phyloP scores from a whole-genome alignment of 1,140 invertebrate genomes.

The Eubasilissa regina region DNA sequence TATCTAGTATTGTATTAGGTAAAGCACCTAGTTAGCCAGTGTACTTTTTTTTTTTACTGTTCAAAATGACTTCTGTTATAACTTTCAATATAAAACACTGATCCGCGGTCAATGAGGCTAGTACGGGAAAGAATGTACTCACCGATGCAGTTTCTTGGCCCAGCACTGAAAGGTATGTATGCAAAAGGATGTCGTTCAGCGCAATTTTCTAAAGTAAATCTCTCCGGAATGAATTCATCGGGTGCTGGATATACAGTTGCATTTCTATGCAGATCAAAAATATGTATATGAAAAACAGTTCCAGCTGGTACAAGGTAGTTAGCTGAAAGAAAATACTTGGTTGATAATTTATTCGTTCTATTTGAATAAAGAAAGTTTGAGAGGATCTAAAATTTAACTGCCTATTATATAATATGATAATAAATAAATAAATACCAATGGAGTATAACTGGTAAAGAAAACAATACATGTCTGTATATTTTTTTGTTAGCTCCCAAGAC shows the following conservation, averaged over 20 bases:
- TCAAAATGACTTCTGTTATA: background rate
- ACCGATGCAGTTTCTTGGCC: slow-evolving; percentile 60
- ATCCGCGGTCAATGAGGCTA: no score
- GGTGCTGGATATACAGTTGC: slow-evolving; percentile 49
- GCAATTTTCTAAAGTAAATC: slow-evolving; percentile 53
- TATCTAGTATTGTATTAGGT: no score
- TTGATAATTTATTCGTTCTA: slow-evolving; percentile 67
- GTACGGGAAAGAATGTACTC: background rate
- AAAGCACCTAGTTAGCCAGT: no score
- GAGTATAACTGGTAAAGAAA: no score
- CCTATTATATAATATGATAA: no score
- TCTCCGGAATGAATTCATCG: slow-evolving; percentile 54
- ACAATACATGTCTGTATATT: no score
- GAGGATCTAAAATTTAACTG: no score
- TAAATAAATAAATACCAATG: no score
- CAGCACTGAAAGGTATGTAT: slow-evolving; percentile 59
- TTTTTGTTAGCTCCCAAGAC: no score
- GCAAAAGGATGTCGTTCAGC: slow-evolving; percentile 56
- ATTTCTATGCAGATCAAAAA: slow-evolving; percentile 51
- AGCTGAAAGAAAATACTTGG: slow-evolving; percentile 43
- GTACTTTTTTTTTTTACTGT: background rate
- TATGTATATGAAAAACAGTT: slow-evolving; percentile 46
- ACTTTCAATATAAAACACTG: background rate
- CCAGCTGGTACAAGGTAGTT: slow-evolving; percentile 44
- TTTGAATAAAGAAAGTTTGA: slow-evolving; percentile 13